Conservation (phyloP, 2,797 vertebrate species). For the Eurystomus glaucurus region DNA sequence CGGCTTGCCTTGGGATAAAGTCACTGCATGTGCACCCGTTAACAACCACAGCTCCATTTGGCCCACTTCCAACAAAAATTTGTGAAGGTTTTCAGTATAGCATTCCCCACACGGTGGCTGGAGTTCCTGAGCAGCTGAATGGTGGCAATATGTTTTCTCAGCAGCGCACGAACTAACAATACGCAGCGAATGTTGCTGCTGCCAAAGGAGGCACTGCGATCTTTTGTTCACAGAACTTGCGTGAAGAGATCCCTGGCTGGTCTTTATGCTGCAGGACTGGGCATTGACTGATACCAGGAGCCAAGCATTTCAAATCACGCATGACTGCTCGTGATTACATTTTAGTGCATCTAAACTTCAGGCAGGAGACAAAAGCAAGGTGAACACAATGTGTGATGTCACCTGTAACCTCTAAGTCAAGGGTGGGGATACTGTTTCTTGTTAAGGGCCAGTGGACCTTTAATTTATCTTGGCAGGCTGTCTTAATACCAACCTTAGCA, state of each 20-base stretch:
- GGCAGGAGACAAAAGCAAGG: conserved; percentile 68
- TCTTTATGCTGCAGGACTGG: not conserved
- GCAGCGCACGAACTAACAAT: not conserved
- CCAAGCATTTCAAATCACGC: not conserved
- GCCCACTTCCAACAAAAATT: not conserved
- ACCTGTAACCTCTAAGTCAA: conserved; percentile 26
- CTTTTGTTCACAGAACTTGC: conserved; percentile 50
- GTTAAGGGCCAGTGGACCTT: conserved; percentile 43
- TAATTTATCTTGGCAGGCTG: conserved; percentile 68
- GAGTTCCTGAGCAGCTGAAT: not conserved
- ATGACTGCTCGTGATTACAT: not conserved
- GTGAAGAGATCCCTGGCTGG: not conserved
- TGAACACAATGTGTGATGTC: conserved; percentile 39
- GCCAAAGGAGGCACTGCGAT: not conserved
- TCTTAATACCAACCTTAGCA: conserved; percentile 45
- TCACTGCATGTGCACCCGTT: not conserved
- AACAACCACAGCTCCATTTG: conserved; percentile 14
- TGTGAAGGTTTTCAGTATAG: not conserved
- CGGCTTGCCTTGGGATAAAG: conserved; percentile 5
- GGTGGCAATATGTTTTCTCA: not conserved
- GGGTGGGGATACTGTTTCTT: conserved; percentile 61
- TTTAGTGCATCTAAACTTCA: conserved; percentile 32
- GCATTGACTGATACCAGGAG: not conserved
- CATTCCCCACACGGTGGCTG: not conserved
- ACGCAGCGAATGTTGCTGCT: not conserved